These are phyloP conservation scores for Sebastes diploproa DNA, from an alignment of 2,797 vertebrate species.

Conservation along the genomic window DNA sequence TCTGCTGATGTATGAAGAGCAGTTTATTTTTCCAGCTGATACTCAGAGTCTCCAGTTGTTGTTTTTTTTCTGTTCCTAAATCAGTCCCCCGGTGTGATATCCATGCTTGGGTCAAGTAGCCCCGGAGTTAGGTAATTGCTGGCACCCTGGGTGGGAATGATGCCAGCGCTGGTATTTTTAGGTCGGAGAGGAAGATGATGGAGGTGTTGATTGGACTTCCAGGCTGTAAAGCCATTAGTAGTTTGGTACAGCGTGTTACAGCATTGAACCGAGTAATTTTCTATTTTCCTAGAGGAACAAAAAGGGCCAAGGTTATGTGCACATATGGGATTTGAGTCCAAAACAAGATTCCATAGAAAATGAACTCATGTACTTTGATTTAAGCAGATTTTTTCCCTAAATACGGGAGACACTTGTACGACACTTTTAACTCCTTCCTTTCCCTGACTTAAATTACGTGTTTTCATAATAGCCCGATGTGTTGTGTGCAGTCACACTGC, in stretches of 20 bases:
- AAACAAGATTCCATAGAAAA: not conserved
- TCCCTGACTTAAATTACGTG: not conserved
- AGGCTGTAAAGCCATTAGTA: constrained; percentile 54
- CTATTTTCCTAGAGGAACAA: constrained; percentile 30
- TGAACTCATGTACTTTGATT: not conserved
- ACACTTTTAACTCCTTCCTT: not conserved
- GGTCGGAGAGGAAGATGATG: constrained; percentile 46
- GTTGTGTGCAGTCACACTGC: not conserved
- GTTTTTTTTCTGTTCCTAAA: constrained; percentile 34
- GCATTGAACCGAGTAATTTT: constrained; percentile 28
- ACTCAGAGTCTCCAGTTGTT: constrained; percentile 16
- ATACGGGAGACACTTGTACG: not conserved
- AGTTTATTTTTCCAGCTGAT: constrained; percentile 15
- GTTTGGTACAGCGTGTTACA: constrained; percentile 23
- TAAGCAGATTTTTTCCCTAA: not conserved
- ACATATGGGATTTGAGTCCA: not conserved
- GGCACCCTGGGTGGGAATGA: constrained; percentile 39
- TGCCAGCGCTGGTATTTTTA: constrained; percentile 64
- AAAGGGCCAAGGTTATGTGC: not conserved
- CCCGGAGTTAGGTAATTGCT: constrained; percentile 46
- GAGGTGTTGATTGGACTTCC: constrained; percentile 70
- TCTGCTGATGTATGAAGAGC: not conserved
- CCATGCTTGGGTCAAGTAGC: constrained; percentile 29
- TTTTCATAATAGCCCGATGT: not conserved
- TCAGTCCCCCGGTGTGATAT: constrained; percentile 28